Percentiles rank a stretch among this genome's conserved stretches.
Conservation (phyloP, 2,888 invertebrate species). For the Trachelus iudaicus region DNA sequence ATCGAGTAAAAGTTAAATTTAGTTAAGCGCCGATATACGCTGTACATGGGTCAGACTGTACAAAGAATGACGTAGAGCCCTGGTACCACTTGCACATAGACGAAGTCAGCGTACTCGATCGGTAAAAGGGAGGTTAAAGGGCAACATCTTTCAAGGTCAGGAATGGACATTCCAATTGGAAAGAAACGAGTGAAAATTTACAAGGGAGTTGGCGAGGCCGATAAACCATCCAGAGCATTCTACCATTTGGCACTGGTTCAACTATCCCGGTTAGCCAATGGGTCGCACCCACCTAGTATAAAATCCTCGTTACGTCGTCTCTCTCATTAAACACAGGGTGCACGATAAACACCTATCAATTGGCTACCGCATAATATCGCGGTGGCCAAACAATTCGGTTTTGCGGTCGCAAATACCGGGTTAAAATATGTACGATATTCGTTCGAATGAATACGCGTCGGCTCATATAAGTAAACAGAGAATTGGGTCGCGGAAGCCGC, state of each 20-base stretch:
- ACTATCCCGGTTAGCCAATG: neutral
- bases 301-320: conserved; percentile 33
- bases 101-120: neutral
- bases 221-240: neutral
- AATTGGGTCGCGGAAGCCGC: conserved; percentile 14
- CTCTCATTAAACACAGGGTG: conserved; percentile 37
- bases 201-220: neutral
- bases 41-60: neutral
- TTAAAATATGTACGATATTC: conserved; percentile 42
- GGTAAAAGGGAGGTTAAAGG: neutral
- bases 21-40: neutral
- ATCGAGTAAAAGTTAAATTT: neutral
- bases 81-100: neutral
- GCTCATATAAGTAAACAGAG: conserved; percentile 12
- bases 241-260: neutral
- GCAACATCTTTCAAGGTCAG: neutral
- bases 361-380: conserved; percentile 17
- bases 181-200: neutral
- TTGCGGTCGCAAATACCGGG: conserved; percentile 40
- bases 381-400: conserved; percentile 36
- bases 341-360: conserved; percentile 37
- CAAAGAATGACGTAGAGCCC: neutral
- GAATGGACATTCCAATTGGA: neutral
- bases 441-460: conserved; percentile 2
- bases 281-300: conserved; percentile 17